Evolutionary conservation across 2,113 vertebrate genomes (phyloP).

Genomic region (Anser brachyrhynchus): DNA sequence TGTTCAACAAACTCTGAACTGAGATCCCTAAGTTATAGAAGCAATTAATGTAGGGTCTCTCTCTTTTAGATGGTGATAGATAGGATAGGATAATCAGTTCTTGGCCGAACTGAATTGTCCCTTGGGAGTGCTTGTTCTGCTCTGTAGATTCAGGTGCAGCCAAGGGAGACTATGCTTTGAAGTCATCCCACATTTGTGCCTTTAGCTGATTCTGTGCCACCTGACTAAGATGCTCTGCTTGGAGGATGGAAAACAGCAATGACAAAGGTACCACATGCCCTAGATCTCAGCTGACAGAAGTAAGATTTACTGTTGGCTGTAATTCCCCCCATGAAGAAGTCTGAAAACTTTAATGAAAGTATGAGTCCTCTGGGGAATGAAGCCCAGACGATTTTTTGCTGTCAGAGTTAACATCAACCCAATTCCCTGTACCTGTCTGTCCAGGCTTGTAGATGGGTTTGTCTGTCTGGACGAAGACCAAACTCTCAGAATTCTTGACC

Average conservation of each 20-base stretch:
- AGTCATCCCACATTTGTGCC: not conserved
- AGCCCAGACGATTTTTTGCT: not conserved
- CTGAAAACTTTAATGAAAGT: not conserved
- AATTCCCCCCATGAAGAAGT: not conserved
- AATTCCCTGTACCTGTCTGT: conserved; percentile 65
- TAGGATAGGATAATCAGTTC: not conserved
- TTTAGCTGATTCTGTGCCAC: not conserved
- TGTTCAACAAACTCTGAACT: not conserved
- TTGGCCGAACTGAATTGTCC: not conserved
- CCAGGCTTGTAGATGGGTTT: conserved; percentile 77
- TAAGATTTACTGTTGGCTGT: not conserved
- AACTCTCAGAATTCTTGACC: conserved; percentile 53
- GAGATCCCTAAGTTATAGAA: not conserved
- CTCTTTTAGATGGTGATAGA: not conserved
- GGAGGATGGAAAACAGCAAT: not conserved
- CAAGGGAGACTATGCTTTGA: not conserved
- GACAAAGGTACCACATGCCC: not conserved
- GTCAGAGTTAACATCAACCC: not conserved
- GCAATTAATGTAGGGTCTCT: not conserved
- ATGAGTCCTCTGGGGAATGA: not conserved
- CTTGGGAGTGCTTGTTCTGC: not conserved
- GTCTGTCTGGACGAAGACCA: conserved; percentile 78
- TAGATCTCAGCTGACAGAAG: not conserved
- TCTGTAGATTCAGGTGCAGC: not conserved
- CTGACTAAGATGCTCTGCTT: not conserved